These are phyloP conservation scores for Hexactinellida sp. DNA, from an alignment of 37 sponge, comb jelly and placozoan genomes.

Conservation along the genomic window DNA sequence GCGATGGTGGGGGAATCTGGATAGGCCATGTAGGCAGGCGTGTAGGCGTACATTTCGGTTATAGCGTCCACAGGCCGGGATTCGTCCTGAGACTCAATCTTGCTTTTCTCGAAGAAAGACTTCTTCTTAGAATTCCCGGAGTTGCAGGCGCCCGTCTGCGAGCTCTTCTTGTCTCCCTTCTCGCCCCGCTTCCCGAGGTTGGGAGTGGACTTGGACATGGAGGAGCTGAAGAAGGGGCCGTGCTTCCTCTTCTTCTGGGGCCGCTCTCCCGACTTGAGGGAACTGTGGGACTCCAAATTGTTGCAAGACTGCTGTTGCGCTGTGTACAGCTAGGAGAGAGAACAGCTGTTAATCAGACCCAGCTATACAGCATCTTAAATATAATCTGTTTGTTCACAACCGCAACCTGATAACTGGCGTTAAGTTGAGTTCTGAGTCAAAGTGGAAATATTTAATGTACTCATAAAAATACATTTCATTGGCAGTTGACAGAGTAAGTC, in stretches of 20 bases:
- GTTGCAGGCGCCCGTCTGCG: not conserved
- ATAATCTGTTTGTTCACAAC: too few relatives aligned
- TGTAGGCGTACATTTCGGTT: not conserved
- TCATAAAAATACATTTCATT: too few relatives aligned
- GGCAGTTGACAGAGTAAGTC: too few relatives aligned
- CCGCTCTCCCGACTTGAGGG: not conserved
- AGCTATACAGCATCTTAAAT: too few relatives aligned
- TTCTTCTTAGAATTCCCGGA: not conserved
- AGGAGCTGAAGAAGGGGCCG: not conserved
- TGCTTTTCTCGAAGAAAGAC: slow-evolving; percentile 5
- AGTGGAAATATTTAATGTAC: too few relatives aligned
- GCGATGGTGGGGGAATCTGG: not conserved
- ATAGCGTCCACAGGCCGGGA: not conserved
- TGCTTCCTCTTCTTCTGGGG: slow-evolving; percentile 9
- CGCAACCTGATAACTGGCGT: too few relatives aligned
- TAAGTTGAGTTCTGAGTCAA: too few relatives aligned
- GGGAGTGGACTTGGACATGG: slow-evolving; percentile 10
- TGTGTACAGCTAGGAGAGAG: not conserved
- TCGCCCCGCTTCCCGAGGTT: not conserved
- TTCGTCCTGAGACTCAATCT: not conserved
- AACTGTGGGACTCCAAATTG: not conserved
- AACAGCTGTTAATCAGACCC: too few relatives aligned
- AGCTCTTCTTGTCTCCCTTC: not conserved
- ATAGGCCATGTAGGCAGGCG: not conserved
- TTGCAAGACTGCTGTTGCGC: not conserved